Conservation (phyloP, 1,140 invertebrate species). For the Zophobas atratus region DNA sequence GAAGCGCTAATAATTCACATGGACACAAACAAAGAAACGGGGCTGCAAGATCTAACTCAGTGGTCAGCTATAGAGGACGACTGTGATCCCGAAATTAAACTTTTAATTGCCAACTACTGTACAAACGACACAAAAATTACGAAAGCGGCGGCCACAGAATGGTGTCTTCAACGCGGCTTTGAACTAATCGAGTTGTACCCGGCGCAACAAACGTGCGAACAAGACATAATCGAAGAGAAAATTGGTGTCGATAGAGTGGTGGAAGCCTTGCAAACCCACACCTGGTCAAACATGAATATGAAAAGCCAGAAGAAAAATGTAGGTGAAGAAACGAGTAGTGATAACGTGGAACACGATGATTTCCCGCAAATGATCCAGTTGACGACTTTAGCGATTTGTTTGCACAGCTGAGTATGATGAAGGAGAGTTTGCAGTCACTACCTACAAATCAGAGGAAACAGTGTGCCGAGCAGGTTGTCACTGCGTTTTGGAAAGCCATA, state of each 20-base stretch:
- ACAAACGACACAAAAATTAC: constrained; percentile 63
- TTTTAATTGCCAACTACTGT: constrained; percentile 66
- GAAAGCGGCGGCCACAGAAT: constrained; percentile 61
- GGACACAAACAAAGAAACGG: constrained; percentile 65
- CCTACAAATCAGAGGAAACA: constrained; percentile 76
- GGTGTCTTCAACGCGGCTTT: constrained; percentile 71
- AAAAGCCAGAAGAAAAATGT: constrained; percentile 71
- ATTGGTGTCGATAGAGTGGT: constrained; percentile 81
- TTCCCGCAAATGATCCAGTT: constrained; percentile 68
- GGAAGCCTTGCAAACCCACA: constrained; percentile 83
- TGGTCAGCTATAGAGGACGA: constrained; percentile 64
- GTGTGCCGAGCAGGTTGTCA: constrained; percentile 84
- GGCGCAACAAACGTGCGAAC: constrained; percentile 65
- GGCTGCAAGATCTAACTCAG: constrained; percentile 63
- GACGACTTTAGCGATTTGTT: constrained; percentile 78
- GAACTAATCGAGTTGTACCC: constrained; percentile 83
- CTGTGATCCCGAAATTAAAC: constrained; percentile 65
- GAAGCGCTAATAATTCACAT: constrained; percentile 67
- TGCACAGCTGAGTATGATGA: constrained; percentile 76
- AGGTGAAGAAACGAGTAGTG: constrained; percentile 18
- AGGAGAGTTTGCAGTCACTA: constrained; percentile 77
- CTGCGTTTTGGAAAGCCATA: constrained; percentile 85
- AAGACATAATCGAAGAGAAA: constrained; percentile 77
- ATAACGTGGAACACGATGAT: constrained; percentile 64
- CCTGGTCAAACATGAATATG: constrained; percentile 82